phyloP scores from a whole-genome alignment of 2,888 invertebrate genomes.

The Physocephala rufipes region DNA sequence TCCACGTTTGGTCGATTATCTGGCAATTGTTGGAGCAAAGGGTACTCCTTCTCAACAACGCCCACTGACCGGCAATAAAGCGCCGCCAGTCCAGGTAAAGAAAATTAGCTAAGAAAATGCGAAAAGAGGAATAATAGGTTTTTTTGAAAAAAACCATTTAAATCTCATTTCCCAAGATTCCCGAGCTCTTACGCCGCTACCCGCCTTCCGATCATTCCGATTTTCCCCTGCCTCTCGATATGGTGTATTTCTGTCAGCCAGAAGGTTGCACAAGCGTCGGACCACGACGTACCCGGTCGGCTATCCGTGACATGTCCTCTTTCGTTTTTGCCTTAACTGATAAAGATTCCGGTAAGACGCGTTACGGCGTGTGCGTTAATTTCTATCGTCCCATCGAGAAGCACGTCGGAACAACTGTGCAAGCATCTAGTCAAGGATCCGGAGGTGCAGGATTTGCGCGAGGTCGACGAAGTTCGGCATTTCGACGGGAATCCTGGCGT shows the following conservation, averaged over 20 bases:
- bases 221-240: slow-evolving; percentile 96
- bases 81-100: slow-evolving; percentile 79
- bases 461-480: slow-evolving; percentile 67
- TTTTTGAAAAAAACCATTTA: neutral
- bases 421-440: slow-evolving; percentile 39
- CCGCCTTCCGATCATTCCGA: slow-evolving; percentile 96
- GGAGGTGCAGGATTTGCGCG: slow-evolving; percentile 50
- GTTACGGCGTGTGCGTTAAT: slow-evolving; percentile 98
- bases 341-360: slow-evolving; percentile 95
- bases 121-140: neutral
- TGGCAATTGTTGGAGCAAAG: slow-evolving; percentile 94
- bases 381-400: slow-evolving; percentile 94
- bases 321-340: slow-evolving; percentile 99
- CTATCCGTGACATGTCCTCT: slow-evolving; percentile 89
- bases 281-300: slow-evolving; percentile 77
- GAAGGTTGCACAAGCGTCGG: slow-evolving; percentile 96
- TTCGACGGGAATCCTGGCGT: slow-evolving; percentile 88
- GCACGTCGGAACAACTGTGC: slow-evolving; percentile 54
- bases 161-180: slow-evolving; percentile 71
- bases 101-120: neutral
- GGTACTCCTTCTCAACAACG: slow-evolving; percentile 71
- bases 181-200: slow-evolving; percentile 93
- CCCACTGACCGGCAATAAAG: slow-evolving; percentile 70
- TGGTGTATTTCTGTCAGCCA: slow-evolving; percentile 99
- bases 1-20: slow-evolving; percentile 92